phyloP scores from a whole-genome alignment of 2,888 invertebrate genomes.

The Arrhopalites spinosus region DNA sequence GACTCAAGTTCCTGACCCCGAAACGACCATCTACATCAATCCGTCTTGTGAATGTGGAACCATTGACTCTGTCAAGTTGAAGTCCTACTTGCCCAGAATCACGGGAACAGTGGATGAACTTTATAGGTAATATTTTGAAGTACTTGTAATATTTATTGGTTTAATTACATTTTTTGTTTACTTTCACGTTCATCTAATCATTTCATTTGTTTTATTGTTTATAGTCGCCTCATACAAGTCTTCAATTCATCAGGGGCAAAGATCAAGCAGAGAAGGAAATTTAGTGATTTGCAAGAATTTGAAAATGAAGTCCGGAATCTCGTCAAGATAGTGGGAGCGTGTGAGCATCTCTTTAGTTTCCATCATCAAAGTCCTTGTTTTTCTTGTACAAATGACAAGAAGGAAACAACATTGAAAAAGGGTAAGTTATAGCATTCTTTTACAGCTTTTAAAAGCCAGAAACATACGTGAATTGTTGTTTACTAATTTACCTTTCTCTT shows the following conservation, averaged over 20 bases:
- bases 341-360: conserved; percentile 31
- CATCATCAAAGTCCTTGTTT: neutral
- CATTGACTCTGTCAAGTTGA: conserved; percentile 22
- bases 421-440: neutral
- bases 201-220: too few species aligned
- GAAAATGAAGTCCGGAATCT: conserved; percentile 19
- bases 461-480: neutral
- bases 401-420: neutral
- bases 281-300: conserved; percentile 16
- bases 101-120: conserved; percentile 26
- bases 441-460: neutral
- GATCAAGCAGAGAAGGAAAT: conserved; percentile 21
- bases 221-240: conserved; percentile 4
- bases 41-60: conserved; percentile 23
- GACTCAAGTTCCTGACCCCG: neutral
- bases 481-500: too few species aligned
- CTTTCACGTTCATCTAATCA: too few species aligned
- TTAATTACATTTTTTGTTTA: too few species aligned
- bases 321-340: conserved; percentile 1
- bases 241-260: conserved; percentile 23
- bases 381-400: neutral
- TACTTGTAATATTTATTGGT: too few species aligned
- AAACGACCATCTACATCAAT: conserved; percentile 24
- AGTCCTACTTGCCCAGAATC: conserved; percentile 11
- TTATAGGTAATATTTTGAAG: too few species aligned